phyloP scores from a whole-genome alignment of 1,140 invertebrate genomes.

The Lineus longissimus region DNA sequence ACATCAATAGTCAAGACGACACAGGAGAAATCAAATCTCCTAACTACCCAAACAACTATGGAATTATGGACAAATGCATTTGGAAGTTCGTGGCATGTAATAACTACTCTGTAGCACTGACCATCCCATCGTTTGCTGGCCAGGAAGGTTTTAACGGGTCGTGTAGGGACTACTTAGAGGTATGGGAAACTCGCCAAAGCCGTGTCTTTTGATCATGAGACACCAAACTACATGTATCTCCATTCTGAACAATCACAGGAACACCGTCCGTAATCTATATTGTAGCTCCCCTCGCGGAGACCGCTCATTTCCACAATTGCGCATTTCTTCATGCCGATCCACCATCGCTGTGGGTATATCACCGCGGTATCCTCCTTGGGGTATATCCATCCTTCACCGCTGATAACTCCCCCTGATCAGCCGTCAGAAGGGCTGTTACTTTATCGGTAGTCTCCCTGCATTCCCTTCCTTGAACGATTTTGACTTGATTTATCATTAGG shows the following conservation, averaged over 20 bases:
- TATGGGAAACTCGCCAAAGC: background rate
- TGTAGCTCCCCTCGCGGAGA: background rate
- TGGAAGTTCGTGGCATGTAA: background rate
- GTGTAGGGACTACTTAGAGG: slow-evolving; percentile 1
- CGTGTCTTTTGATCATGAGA: background rate
- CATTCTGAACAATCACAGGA: background rate
- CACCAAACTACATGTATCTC: background rate
- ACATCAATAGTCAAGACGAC: background rate
- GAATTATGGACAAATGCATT: slow-evolving; percentile 4
- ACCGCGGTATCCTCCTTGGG: no score
- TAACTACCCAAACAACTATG: slow-evolving; percentile 1
- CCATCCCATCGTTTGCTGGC: background rate
- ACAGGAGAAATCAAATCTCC: background rate
- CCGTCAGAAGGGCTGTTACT: no score
- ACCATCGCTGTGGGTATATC: no score
- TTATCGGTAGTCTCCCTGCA: no score
- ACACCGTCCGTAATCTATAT: background rate
- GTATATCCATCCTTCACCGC: no score
- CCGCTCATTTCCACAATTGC: no score
- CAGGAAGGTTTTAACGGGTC: background rate
- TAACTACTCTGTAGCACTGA: background rate
- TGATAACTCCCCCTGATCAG: no score
- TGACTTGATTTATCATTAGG: no score
- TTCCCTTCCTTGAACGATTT: no score
- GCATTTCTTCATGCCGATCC: no score